Conservation (phyloP, 2,797 vertebrate species). For the Hipposideros larvatus region DNA sequence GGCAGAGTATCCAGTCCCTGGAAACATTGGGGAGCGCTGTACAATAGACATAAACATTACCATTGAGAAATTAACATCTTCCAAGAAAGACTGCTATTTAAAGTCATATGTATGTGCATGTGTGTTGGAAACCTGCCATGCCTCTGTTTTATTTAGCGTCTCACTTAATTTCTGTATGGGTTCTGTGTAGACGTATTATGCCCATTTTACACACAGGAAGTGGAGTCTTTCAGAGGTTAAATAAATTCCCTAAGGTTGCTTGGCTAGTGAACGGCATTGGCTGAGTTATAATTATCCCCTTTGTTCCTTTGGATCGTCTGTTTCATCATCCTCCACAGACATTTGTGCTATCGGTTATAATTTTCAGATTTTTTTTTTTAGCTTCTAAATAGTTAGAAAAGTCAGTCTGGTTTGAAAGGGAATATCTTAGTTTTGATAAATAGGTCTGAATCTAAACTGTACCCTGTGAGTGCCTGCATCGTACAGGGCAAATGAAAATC, state of each 20-base stretch:
- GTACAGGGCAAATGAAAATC: not conserved
- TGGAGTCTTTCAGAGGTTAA: not conserved
- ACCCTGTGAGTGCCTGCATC: not conserved
- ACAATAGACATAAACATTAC: not conserved
- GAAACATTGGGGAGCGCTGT: not conserved
- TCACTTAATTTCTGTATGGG: not conserved
- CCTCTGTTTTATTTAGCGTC: not conserved
- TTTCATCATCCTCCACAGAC: not conserved
- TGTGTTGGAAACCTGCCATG: not conserved
- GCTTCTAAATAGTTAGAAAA: not conserved
- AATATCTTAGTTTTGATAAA: conserved; percentile 31
- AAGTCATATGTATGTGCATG: not conserved
- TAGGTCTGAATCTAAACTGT: conserved; percentile 21
- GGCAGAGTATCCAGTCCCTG: not conserved
- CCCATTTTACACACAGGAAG: not conserved
- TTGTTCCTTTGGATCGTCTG: not conserved
- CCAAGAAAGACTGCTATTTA: not conserved
- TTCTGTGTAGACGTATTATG: not conserved
- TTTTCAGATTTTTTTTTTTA: not conserved
- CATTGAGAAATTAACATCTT: not conserved
- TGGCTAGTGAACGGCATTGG: not conserved
- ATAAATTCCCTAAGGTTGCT: not conserved
- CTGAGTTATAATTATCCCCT: not conserved
- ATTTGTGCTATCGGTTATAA: not conserved
- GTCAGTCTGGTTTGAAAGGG: conserved; percentile 2